Conservation (phyloP, 2,797 vertebrate species). For the Hemibagrus guttatus region DNA sequence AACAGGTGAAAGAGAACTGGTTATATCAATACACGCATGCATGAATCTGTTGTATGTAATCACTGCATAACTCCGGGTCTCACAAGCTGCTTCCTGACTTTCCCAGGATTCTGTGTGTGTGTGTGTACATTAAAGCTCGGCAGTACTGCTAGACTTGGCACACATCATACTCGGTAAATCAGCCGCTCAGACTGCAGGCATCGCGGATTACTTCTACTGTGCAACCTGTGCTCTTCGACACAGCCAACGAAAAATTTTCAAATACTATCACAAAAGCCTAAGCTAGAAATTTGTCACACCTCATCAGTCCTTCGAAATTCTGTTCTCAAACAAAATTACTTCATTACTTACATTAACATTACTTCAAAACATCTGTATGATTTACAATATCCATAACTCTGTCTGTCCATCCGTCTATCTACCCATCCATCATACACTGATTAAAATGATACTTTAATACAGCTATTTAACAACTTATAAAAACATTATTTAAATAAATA, state of each 20-base stretch:
- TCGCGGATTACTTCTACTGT: constrained; percentile 32
- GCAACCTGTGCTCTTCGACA: constrained; percentile 22
- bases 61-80: constrained; percentile 40
- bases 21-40: constrained; percentile 3
- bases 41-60: constrained; percentile 22
- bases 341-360: too few relatives aligned
- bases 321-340: too few relatives aligned
- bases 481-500: too few relatives aligned
- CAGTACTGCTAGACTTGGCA: constrained; percentile 47
- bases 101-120: constrained; percentile 22
- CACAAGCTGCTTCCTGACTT: constrained; percentile 37
- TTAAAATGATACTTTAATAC: too few relatives aligned
- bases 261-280: background rate
- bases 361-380: too few relatives aligned
- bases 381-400: too few relatives aligned
- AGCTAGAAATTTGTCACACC: background rate
- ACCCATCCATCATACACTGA: too few relatives aligned
- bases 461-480: too few relatives aligned
- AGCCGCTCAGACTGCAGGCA: constrained; percentile 45
- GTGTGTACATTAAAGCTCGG: constrained; percentile 50
- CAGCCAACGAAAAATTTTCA: background rate
- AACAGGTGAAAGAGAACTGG: constrained; percentile 13
- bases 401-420: too few relatives aligned
- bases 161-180: constrained; percentile 28
- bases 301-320: background rate